A percentile compares a stretch with the other conserved stretches of the same genome.
Evolutionary conservation across 2,888 invertebrate species (phyloP).

Genomic region (Eupithecia centaureata): DNA sequence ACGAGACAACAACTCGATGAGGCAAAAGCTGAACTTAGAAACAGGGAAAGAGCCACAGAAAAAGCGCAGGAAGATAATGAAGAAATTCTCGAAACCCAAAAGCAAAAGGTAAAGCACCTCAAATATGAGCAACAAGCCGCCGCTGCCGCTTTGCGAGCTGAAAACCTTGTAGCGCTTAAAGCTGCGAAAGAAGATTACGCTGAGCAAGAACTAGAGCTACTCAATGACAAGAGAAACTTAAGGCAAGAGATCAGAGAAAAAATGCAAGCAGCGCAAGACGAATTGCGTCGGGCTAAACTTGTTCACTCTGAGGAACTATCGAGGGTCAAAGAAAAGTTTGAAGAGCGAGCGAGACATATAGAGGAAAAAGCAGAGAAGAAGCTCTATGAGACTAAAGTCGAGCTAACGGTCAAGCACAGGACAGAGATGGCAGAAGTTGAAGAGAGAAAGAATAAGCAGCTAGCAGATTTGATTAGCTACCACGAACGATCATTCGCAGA

Average conservation of each 20-base stretch:
- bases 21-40: conserved; percentile 87
- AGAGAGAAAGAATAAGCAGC: conserved; percentile 95
- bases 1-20: conserved; percentile 95
- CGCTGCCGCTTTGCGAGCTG: conserved; percentile 92
- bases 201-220: conserved; percentile 89
- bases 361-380: conserved; percentile 88
- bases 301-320: conserved; percentile 90
- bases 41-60: conserved; percentile 91
- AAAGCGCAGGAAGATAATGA: conserved; percentile 94
- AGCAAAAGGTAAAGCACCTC: conserved; percentile 96
- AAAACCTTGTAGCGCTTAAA: conserved; percentile 91
- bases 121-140: conserved; percentile 96
- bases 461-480: conserved; percentile 90
- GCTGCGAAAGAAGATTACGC: conserved; percentile 92
- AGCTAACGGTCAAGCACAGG: conserved; percentile 88
- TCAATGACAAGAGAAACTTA: conserved; percentile 88
- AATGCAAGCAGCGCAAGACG: conserved; percentile 88
- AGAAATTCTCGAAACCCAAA: conserved; percentile 93
- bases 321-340: conserved; percentile 79
- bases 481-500: conserved; percentile 94
- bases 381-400: conserved; percentile 87
- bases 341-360: conserved; percentile 78
- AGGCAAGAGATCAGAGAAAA: conserved; percentile 88
- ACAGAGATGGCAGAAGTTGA: conserved; percentile 95
- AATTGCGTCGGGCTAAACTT: conserved; percentile 88